phyloP scores from a whole-genome alignment of 1,140 invertebrate species.

The Eurytemora carolleeae region DNA sequence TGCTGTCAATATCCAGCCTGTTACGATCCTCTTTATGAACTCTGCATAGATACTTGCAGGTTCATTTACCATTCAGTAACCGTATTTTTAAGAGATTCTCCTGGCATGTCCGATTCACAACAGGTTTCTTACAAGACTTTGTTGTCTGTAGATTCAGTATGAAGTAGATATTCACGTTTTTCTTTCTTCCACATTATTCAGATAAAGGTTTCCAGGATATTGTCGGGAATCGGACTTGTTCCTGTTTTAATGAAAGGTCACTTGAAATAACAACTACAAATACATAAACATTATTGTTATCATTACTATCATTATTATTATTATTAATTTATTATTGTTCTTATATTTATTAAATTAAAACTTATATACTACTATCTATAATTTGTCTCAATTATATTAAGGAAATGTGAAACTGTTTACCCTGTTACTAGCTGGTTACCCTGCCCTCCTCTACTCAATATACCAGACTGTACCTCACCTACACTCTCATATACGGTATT shows the following conservation, averaged over 20 bases:
- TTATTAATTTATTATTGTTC: not conserved
- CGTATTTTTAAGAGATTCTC: not conserved
- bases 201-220: not conserved
- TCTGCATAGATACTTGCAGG: constrained; percentile 3
- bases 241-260: not conserved
- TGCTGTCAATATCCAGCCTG: constrained; percentile 7
- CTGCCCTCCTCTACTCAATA: not conserved
- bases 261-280: not conserved
- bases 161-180: not conserved
- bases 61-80: no score
- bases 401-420: not conserved
- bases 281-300: no score
- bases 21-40: constrained; percentile 3
- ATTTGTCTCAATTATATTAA: no score
- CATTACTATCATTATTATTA: not conserved
- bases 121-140: not conserved
- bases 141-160: not conserved
- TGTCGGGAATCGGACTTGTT: not conserved
- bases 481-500: no score
- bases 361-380: not conserved
- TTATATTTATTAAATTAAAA: not conserved
- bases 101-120: not conserved
- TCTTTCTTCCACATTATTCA: not conserved
- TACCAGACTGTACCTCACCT: not conserved
- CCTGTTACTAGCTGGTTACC: not conserved